Base-by-base conservation (phyloP, 2,113 vertebrate species). In the Crotalus tigris region DNA sequence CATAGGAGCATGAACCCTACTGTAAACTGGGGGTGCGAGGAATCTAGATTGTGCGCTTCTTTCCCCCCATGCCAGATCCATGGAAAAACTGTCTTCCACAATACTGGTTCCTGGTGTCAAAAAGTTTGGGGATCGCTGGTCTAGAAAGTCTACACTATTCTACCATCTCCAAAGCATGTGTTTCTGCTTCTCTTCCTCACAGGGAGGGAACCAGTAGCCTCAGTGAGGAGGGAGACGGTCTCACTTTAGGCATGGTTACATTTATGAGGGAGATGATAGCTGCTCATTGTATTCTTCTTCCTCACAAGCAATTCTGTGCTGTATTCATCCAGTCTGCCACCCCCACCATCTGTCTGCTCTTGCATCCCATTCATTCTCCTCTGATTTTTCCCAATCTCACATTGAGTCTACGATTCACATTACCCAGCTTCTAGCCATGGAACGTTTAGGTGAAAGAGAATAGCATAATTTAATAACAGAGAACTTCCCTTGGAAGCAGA, bases 41-140 rank as follows among this genome's bases (percentile, higher is more conserved):
- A 26, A 1, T 64, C 61, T 12, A 64, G 26, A 0, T 64, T 64
- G 1, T 64, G 61, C 1, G 3, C 26, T 64, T 64, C 24, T 64
- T 8, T 10, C 58, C 8, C 23, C 8, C 26, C 9, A 3, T 0
- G 1, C 61, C 61, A 1, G 3, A n/a, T n/a, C 3, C 29, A n/a
- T 64, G 29, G 61, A 64, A 64, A 64, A 64, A 29, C 11, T 64
- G 59, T 64, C 26, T 64, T 64, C 59, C 3, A 29, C 59, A 10
- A 29, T 10, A 29, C 26, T 29, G 26, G 59, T 64, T 64, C 59
- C 10, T 64, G 24, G 59, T 64, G 26, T 26, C 59, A 64, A 12
- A 64, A 64, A 12, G 10, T 29, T 61, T 61, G 59, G 59, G 24
- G 24, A 61, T 61, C 26, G 1, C 4, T 64, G 61, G 2, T 29